phyloP scores from a whole-genome alignment of 64 coral and sea anemone species.

The Stichodactyla mertensii region DNA sequence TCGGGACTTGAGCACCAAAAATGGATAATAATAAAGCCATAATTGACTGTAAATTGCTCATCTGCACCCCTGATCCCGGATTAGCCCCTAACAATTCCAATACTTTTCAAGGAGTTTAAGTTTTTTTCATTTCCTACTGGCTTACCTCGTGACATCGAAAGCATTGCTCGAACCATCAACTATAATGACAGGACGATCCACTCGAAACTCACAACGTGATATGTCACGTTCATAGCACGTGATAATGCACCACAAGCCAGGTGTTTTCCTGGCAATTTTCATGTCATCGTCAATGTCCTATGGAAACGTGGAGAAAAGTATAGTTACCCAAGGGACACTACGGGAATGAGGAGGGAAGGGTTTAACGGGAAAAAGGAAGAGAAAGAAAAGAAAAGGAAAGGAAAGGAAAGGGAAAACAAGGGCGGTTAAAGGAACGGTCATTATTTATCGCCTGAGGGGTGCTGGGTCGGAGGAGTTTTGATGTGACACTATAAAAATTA shows the following conservation, averaged over 20 bases:
- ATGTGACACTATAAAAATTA: no score
- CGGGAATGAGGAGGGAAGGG: neutral
- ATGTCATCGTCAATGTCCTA: constrained; percentile 6
- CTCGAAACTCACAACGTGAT: constrained; percentile 28
- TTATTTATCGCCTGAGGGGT: no score
- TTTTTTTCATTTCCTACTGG: neutral
- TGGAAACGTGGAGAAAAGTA: neutral
- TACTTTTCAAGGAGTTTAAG: neutral
- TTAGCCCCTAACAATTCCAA: no score
- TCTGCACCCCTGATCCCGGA: no score
- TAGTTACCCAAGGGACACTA: neutral
- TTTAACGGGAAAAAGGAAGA: neutral
- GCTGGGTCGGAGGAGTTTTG: no score
- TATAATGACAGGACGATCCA: constrained; percentile 40
- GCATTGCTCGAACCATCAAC: constrained; percentile 58
- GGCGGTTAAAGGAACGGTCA: neutral
- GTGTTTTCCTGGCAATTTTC: constrained; percentile 7
- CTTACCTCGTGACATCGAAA: constrained; percentile 63
- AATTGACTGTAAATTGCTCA: no score
- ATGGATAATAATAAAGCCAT: no score
- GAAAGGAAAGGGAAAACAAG: neutral
- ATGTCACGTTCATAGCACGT: constrained; percentile 51
- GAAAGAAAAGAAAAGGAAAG: neutral
- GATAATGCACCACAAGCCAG: constrained; percentile 51
- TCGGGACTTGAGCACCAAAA: no score